Percentiles rank a stretch among this genome's conserved stretches.
phyloP scores from a whole-genome alignment of 37 sponge, comb jelly and placozoan genomes.

The Cliona cf. orientalis region DNA sequence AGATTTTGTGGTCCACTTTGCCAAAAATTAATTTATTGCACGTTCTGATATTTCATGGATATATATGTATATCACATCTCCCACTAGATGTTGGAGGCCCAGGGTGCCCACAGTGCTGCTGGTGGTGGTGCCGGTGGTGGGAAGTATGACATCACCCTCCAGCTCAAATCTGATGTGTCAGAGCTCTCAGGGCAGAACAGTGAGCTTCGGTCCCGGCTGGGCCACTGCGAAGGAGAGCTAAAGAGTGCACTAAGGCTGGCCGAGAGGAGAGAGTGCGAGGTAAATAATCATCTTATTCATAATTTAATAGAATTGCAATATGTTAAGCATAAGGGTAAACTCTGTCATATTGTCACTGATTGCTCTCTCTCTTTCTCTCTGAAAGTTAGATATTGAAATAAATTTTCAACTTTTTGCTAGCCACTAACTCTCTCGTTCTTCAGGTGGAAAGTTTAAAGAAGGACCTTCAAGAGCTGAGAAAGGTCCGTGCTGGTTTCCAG shows the following conservation, averaged over 20 bases:
- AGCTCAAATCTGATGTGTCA: constrained; percentile 15
- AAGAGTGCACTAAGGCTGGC: constrained; percentile 2
- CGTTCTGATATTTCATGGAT: too few species aligned
- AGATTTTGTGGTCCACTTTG: too few species aligned
- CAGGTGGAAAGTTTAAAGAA: constrained; percentile 25
- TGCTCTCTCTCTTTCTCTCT: background rate
- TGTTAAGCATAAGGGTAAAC: too few species aligned
- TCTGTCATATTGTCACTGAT: too few species aligned
- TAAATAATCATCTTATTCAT: too few species aligned
- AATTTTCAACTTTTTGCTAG: background rate
- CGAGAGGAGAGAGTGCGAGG: constrained; percentile 28
- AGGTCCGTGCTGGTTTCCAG: constrained; percentile 1
- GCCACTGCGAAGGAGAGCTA: background rate
- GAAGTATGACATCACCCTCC: background rate
- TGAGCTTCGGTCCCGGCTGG: constrained; percentile 4
- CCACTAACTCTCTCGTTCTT: background rate
- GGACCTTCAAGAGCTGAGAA: background rate
- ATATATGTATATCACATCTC: background rate
- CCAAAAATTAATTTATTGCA: too few species aligned
- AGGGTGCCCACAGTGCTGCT: too few species aligned
- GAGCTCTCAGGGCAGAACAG: constrained; percentile 20
- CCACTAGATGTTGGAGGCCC: constrained; percentile 18
- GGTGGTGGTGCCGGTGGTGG: background rate
- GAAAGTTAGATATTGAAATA: background rate
- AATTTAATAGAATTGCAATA: too few species aligned